Evolutionary conservation across 2,113 vertebrate species (phyloP), one percentile per base, ranked within the genome.

Genomic region (Macrotis lagotis): DNA sequence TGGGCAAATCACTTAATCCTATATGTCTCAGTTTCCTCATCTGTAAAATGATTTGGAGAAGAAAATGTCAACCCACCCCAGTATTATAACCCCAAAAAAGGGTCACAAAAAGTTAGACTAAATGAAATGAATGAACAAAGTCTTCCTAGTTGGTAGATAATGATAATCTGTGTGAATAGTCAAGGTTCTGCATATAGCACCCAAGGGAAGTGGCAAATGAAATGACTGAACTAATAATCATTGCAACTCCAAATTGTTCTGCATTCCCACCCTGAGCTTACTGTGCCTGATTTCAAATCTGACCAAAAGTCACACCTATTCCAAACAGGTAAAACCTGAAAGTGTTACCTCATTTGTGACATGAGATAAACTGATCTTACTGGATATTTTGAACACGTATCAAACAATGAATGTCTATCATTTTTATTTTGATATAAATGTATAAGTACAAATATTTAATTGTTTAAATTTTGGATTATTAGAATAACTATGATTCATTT

Each of bases 281-380:
- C 19, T 95, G 90, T 31, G 51, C 90, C 93, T 91, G 51, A 53
- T 95, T 90, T 93, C 25, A 94, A 93, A 96, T 93, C 90, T 91
- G 88, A 51, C 51, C 91, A 6, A 88, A 91, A 55, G n/a, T 52
- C 59, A 48, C 53, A 89, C 51, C 74, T 92, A 55, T 90, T 96
- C 93, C 50, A 93, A 93, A 53, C 89, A 92, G 90, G 94, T 91
- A 48, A 92, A 95, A 97, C 92, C 90, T 93, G 93, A 95, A 95
- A 93, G 19, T 53, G 55, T 94, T 88, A 66, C 47, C 97, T 91
- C 74, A 91, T 91, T 91, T 91, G 55, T 83, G 47, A 89, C 92
- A 95, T 37, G 25, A 93, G 91, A 90, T 19, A 53, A 50, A 95
- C 2, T 51, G 48, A 50, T 91, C 92, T 93, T 90, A 50, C 31